phyloP scores from a whole-genome alignment of 2,797 vertebrate genomes.

The Rhynchotus rufescens region DNA sequence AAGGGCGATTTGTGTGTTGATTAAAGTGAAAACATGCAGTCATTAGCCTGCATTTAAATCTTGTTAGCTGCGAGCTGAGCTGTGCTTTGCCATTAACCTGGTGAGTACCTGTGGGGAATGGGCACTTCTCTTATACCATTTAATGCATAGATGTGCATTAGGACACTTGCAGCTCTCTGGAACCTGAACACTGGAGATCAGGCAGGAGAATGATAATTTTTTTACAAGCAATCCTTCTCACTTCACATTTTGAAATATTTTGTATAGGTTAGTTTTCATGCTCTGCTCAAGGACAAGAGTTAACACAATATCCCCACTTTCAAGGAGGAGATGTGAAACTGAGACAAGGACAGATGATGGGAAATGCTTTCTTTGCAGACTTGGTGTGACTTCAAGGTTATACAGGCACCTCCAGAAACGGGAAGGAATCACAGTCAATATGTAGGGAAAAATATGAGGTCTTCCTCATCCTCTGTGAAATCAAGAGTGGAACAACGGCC shows the following conservation, averaged over 20 bases:
- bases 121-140: neutral
- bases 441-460: neutral
- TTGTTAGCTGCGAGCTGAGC: constrained; percentile 65
- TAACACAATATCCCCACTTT: neutral
- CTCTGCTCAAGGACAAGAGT: neutral
- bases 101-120: constrained; percentile 29
- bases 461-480: neutral
- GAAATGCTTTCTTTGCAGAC: neutral
- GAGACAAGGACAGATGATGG: neutral
- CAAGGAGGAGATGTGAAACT: neutral
- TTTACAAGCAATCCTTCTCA: neutral
- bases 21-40: constrained; percentile 76
- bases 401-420: neutral
- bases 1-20: constrained; percentile 67
- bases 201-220: neutral
- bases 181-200: neutral
- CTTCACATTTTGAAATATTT: neutral
- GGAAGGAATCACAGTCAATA: neutral
- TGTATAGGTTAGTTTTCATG: neutral
- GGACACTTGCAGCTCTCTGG: neutral
- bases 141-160: neutral
- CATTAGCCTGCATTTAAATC: constrained; percentile 75
- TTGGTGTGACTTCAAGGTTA: neutral
- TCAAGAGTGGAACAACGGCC: neutral
- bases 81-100: constrained; percentile 61